Base-by-base conservation (phyloP, 2,797 vertebrate species). In the Muraenolepis orangiensis region DNA sequence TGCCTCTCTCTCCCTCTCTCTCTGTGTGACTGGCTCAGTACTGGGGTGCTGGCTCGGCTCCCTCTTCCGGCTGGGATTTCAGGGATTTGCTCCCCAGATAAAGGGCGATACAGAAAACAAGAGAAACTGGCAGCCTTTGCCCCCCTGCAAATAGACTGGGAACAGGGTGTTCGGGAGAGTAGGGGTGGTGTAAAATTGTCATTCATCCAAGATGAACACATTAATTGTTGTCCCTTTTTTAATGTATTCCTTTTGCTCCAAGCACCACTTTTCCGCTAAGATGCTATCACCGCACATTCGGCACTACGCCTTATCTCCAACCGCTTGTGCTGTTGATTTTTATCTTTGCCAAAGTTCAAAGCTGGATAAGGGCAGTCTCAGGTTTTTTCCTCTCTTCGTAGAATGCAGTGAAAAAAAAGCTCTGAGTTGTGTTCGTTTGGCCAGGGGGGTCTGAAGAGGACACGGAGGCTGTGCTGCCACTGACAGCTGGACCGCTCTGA, bases 41-140 rank as follows among this genome's bases (percentile, higher is more conserved):
- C 87, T 81, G 72, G 73, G 82, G 83, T 75, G 73, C 81, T 84
- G 85, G 85, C 85, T 87, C 76, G 78, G 80, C 82, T 82, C 81
- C 81, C 51, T 80, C 87, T 82, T 82, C 86, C 85, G 85, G 83
- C 88, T 82, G 81, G 82, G 86, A 88, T 91, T 91, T 85, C n/a
- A 80, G 81, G 87, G 87, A 88, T 90, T 89, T 88, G 83, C 83
- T 86, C 76, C 79, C 71, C 79, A 88, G 85, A 87, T 79, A 85
- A 57, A 23, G n/a, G 51, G 6, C 20, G 20, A 57, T 57, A n/a
- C n/a, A 57, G 51, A 57, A 23, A 38, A 57, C 20, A 57, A 8
- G 82, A 76, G 69, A 66, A 76, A 30, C n/a, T 79, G 83, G 74
- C 75, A 83, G 87, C 85, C 18, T 20, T 31, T 16, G 82, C 77